Evolutionary conservation across 23 tunicate genomes (phyloP).

Genomic region (Halocynthia roretzi): DNA sequence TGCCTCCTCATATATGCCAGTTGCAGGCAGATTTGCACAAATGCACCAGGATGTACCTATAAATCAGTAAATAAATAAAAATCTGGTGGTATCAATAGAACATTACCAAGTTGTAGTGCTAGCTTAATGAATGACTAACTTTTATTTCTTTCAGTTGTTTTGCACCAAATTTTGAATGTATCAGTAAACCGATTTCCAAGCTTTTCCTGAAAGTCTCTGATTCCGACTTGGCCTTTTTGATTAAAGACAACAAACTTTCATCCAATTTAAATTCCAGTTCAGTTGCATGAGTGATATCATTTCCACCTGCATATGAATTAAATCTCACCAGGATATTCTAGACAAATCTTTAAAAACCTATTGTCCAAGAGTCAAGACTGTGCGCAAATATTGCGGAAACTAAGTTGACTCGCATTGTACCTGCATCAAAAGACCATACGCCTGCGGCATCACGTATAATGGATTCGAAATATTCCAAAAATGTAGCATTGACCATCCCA

Average conservation of each 20-base stretch:
- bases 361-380: no score
- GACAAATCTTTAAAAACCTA: no score
- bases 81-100: neutral
- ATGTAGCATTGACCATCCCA: conserved; percentile 64
- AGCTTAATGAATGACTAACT: no score
- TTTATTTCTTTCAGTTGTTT: conserved; percentile 38
- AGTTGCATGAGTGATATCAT: conserved; percentile 12
- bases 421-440: no score
- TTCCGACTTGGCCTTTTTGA: conserved; percentile 25
- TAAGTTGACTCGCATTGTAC: no score
- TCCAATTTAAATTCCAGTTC: conserved; percentile 52
- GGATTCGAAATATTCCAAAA: no score
- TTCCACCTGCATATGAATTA: neutral
- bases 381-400: no score
- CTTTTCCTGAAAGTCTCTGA: conserved; percentile 16
- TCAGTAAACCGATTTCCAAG: conserved; percentile 1
- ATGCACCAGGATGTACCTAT: conserved; percentile 46
- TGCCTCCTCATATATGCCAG: conserved; percentile 62
- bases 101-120: no score
- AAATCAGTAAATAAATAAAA: neutral
- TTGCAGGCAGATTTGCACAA: conserved; percentile 62
- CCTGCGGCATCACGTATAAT: no score
- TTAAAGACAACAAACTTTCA: conserved; percentile 23
- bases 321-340: no score
- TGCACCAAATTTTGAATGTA: conserved; percentile 34